phyloP scores from a whole-genome alignment of 1,140 invertebrate species.

The Brachionus rotundiformis region DNA sequence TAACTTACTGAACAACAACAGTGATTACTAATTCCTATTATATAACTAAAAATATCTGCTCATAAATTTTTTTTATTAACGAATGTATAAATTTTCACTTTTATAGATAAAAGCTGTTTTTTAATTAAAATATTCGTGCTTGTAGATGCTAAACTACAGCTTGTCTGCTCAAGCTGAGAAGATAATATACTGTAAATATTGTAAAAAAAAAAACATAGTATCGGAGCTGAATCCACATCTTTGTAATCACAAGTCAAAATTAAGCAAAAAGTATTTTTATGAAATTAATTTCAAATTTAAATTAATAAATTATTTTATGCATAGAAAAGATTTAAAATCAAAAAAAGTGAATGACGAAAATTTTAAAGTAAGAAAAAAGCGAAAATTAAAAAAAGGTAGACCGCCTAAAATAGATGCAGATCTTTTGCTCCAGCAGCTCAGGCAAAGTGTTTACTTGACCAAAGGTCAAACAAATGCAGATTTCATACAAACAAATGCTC shows the following conservation, averaged over 20 bases:
- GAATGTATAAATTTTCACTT: not conserved
- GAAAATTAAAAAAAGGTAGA: not conserved
- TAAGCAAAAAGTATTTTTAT: not conserved
- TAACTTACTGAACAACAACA: conserved; percentile 19
- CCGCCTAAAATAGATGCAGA: not conserved
- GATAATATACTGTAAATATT: conserved; percentile 4
- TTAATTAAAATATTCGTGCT: not conserved
- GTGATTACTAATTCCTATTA: conserved; percentile 19
- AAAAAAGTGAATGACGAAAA: not conserved
- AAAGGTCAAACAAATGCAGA: not conserved
- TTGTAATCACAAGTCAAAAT: not conserved
- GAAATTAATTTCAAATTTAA: not conserved
- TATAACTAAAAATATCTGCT: conserved; percentile 20
- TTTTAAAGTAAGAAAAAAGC: not conserved
- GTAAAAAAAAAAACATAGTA: conserved; percentile 13
- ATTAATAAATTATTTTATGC: conserved; percentile 6
- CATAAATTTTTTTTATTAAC: conserved; percentile 2
- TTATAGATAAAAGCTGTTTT: not conserved
- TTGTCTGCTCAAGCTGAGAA: not conserved
- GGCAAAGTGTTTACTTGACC: not conserved
- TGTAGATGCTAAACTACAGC: not conserved
- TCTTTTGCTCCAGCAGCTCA: not conserved
- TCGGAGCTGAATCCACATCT: not conserved
- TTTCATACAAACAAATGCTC: not conserved
- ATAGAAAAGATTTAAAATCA: not conserved